Conservation (phyloP, 2,113 vertebrate species). For the Clarias batrachus region DNA sequence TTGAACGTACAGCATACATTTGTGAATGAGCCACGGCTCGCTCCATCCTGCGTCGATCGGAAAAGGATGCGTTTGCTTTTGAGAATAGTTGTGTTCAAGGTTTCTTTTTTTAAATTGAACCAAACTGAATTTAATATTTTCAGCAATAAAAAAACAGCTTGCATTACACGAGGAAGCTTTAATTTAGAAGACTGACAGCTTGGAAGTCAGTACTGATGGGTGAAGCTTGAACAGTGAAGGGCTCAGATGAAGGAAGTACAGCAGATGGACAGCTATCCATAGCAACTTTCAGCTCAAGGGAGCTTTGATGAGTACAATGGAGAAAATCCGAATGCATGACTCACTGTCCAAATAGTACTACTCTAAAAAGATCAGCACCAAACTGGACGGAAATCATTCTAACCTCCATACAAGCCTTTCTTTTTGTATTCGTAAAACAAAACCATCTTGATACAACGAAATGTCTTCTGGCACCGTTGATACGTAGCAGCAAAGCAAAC, state of each 20-base stretch:
- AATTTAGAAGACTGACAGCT: background rate
- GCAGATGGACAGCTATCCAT: slow-evolving; percentile 38
- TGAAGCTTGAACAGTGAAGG: background rate
- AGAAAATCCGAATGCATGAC: slow-evolving; percentile 20
- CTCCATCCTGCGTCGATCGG: background rate
- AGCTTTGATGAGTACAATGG: slow-evolving; percentile 1
- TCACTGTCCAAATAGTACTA: slow-evolving; percentile 1
- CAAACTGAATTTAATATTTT: background rate
- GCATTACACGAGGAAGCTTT: background rate
- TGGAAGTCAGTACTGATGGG: background rate
- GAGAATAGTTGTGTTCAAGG: background rate
- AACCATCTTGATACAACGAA: background rate
- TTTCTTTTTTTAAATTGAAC: background rate
- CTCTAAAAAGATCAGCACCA: background rate
- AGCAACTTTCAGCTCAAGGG: slow-evolving; percentile 5
- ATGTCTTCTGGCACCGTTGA: background rate
- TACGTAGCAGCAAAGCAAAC: background rate
- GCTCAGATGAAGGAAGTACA: slow-evolving; percentile 7
- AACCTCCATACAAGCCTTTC: background rate
- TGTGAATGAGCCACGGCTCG: background rate
- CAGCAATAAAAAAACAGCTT: background rate
- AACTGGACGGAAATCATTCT: background rate
- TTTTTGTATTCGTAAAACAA: background rate
- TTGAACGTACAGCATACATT: background rate
- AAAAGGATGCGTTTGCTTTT: background rate